A percentile compares a stretch with the other conserved stretches of the same genome.
Conservation (phyloP, 1,140 invertebrate genomes). For the Zaprionus taronus region DNA sequence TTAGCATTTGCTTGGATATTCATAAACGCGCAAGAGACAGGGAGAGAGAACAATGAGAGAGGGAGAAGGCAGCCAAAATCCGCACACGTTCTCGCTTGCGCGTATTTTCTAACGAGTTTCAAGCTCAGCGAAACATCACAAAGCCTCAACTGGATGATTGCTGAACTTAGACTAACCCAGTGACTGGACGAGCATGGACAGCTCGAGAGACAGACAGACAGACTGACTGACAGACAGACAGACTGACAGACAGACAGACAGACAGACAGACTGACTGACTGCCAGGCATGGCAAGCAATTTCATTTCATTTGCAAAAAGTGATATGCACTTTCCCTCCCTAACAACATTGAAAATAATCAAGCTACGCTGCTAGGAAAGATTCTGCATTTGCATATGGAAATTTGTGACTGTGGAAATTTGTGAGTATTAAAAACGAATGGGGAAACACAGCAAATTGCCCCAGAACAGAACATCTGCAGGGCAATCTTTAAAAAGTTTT, state of each 20-base stretch:
- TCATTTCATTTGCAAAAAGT: conserved; percentile 64
- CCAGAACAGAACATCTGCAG: neutral
- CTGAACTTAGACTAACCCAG: neutral
- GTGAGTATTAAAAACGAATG: neutral
- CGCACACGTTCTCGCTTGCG: conserved; percentile 9
- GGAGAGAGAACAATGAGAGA: neutral
- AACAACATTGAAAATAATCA: conserved; percentile 40
- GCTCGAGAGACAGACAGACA: conserved; percentile 16
- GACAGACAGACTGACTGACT: conserved; percentile 13
- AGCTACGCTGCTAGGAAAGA: conserved; percentile 14
- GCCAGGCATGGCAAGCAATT: conserved; percentile 28
- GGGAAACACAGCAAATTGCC: neutral
- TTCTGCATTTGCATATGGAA: conserved; percentile 55
- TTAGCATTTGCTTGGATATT: neutral
- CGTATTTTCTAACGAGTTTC: conserved; percentile 11
- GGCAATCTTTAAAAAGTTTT: conserved; percentile 8
- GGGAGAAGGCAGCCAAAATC: neutral
- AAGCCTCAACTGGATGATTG: conserved; percentile 13
- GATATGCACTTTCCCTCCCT: conserved; percentile 25
- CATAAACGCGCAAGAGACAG: neutral
- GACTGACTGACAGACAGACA: neutral
- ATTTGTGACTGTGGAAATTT: conserved; percentile 14
- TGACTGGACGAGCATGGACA: conserved; percentile 11
- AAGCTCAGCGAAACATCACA: conserved; percentile 7
- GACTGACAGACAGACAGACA: conserved; percentile 22